A percentile compares a stretch with the other conserved stretches of the same genome.
phyloP scores from a whole-genome alignment of 35 echinoderm and acorn worm genomes.

The Lytechinus pictus region DNA sequence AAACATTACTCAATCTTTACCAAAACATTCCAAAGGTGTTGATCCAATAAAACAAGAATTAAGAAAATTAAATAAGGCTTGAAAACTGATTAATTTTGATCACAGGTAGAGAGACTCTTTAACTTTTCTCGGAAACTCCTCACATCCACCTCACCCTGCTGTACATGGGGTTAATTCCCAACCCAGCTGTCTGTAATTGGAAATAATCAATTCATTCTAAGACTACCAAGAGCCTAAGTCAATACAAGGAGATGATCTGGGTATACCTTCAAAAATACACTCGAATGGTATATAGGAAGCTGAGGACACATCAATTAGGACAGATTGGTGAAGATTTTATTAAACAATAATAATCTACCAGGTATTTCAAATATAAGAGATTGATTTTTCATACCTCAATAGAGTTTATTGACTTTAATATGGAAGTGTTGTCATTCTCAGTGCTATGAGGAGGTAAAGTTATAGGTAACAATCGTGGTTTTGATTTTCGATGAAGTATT shows the following conservation, averaged over 20 bases:
- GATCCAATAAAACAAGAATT: too few species aligned
- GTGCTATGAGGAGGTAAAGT: too few species aligned
- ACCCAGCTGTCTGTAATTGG: not conserved
- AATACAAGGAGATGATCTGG: not conserved
- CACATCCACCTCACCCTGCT: not conserved
- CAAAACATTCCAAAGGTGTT: too few species aligned
- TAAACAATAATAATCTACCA: not conserved
- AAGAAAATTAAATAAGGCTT: too few species aligned
- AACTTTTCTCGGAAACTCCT: not conserved
- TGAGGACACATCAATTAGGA: not conserved
- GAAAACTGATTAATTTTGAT: too few species aligned
- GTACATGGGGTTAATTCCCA: not conserved
- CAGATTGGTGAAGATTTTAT: not conserved
- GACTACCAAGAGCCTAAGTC: not conserved
- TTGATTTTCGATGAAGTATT: too few species aligned
- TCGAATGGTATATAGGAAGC: not conserved
- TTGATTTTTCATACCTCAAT: not conserved
- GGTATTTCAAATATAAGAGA: not conserved
- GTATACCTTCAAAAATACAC: not conserved
- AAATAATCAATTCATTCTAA: not conserved
- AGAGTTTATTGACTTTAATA: not conserved
- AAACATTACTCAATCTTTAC: too few species aligned
- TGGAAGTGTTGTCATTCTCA: not conserved
- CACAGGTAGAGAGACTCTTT: not conserved
- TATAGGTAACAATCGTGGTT: too few species aligned